A percentile compares a stretch with the other conserved stretches of the same genome.
These are phyloP conservation scores for Metallyticus violacea DNA, from an alignment of 2,888 invertebrate genomes.

Conservation along the genomic window DNA sequence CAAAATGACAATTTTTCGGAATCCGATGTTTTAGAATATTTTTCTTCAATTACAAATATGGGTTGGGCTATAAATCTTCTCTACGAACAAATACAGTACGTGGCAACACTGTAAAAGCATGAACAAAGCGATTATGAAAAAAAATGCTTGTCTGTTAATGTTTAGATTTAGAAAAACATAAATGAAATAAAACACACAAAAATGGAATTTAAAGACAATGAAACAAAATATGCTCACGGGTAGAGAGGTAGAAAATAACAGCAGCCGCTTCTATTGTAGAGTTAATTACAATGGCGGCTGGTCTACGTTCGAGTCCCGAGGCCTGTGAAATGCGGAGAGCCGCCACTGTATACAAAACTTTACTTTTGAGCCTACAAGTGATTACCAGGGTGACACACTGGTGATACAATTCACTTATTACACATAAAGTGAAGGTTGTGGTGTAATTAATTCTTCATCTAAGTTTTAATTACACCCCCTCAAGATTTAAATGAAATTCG, in stretches of 20 bases:
- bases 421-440: not conserved
- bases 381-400: not conserved
- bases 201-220: too few relatives aligned
- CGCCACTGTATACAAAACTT: too few relatives aligned
- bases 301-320: too few relatives aligned
- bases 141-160: too few relatives aligned
- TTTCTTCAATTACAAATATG: not conserved
- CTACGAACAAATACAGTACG: not conserved
- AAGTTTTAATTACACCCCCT: not conserved
- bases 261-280: too few relatives aligned
- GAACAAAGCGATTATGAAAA: not conserved
- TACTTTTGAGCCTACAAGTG: not conserved
- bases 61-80: not conserved
- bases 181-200: too few relatives aligned
- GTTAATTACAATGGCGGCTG: too few relatives aligned
- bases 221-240: too few relatives aligned
- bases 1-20: not conserved
- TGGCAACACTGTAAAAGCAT: not conserved
- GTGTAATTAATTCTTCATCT: not conserved
- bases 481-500: not conserved
- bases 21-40: not conserved
- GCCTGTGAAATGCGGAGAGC: too few relatives aligned
- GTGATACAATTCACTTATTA: not conserved
- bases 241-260: too few relatives aligned
- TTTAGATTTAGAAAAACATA: too few relatives aligned